Conservation (phyloP, 2,113 vertebrate genomes). For the Dromiciops gliroides region DNA sequence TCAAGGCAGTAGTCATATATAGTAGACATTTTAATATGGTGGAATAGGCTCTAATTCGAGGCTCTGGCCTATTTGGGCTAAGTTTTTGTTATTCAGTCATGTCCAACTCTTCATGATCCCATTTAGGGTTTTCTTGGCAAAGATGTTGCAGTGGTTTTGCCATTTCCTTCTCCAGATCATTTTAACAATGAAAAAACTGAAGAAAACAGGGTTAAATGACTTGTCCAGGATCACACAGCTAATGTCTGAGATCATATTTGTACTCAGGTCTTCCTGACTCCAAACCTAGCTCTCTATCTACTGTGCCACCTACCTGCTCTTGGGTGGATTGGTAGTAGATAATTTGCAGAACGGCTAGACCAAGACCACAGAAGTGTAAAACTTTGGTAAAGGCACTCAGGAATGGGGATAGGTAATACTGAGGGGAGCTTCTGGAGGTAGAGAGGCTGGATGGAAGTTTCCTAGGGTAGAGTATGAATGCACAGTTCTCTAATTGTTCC, state of each 20-base stretch:
- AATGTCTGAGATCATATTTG: not conserved
- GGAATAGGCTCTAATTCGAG: not conserved
- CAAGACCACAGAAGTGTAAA: not conserved
- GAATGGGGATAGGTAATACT: not conserved
- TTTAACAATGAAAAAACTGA: not conserved
- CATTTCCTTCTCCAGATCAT: not conserved
- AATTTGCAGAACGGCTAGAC: not conserved
- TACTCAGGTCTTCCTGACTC: not conserved
- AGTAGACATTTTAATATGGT: not conserved
- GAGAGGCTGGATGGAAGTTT: not conserved
- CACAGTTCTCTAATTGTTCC: not conserved
- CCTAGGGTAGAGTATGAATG: not conserved
- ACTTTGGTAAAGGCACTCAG: not conserved
- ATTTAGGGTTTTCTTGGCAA: not conserved
- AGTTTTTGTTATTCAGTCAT: not conserved
- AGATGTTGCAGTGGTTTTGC: not conserved
- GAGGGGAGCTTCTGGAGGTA: not conserved
- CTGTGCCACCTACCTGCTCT: not conserved
- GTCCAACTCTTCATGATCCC: not conserved
- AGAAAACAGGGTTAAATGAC: not conserved
- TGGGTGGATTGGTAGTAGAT: not conserved
- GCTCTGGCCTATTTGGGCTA: not conserved
- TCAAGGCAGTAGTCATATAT: not conserved
- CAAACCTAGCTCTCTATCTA: not conserved
- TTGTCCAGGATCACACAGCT: not conserved